A percentile compares a stretch with the other conserved stretches of the same genome.
phyloP scores from a whole-genome alignment of 2,113 vertebrate species.

The Vidua chalybeata region DNA sequence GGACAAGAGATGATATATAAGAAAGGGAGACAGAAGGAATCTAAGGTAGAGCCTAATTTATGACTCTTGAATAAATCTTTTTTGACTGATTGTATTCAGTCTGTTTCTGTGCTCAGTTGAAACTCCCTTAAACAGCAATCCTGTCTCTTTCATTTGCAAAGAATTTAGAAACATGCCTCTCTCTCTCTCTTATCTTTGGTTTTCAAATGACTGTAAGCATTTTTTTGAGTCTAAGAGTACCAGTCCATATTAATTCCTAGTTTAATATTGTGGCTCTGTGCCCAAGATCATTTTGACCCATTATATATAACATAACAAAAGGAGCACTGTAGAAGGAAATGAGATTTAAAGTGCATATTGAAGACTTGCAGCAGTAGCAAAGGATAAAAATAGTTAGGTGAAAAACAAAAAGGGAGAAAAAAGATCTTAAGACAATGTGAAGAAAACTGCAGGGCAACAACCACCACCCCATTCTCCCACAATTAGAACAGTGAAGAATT shows the following conservation, averaged over 20 bases:
- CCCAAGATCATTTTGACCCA: not conserved
- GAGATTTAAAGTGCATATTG: not conserved
- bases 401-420: slow-evolving; percentile 12
- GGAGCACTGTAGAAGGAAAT: slow-evolving; percentile 28
- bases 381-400: not conserved
- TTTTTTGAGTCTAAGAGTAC: slow-evolving; percentile 28
- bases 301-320: slow-evolving; percentile 1
- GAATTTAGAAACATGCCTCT: slow-evolving; percentile 49
- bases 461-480: too few relatives aligned
- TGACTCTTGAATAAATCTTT: slow-evolving; percentile 62
- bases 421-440: not conserved
- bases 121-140: slow-evolving; percentile 46
- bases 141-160: slow-evolving; percentile 44
- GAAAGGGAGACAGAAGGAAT: slow-evolving; percentile 64
- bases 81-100: slow-evolving; percentile 54
- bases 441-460: not conserved
- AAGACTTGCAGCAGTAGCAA: slow-evolving; percentile 8
- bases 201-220: slow-evolving; percentile 38
- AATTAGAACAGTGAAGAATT: not conserved
- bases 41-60: slow-evolving; percentile 65
- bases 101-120: slow-evolving; percentile 24
- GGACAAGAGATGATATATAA: slow-evolving; percentile 69
- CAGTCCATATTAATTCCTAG: not conserved
- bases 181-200: slow-evolving; percentile 13
- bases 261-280: slow-evolving; percentile 3